Evolutionary conservation across 2,797 vertebrate species (phyloP).

Genomic region (Syngnathus rostellatus): DNA sequence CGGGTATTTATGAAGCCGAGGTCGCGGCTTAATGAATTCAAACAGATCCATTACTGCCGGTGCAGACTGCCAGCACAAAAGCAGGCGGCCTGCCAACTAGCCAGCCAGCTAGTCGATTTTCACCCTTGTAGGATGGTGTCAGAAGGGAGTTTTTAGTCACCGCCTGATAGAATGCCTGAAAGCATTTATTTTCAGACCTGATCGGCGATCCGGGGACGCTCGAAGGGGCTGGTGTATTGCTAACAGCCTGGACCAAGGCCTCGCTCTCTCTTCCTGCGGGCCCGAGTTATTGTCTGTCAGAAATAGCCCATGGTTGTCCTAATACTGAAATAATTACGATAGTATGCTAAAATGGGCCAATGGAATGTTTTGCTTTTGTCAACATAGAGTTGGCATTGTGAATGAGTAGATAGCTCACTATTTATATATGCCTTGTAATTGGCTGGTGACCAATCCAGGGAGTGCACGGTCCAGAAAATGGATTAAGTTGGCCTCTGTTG

Average conservation of each 20-base stretch:
- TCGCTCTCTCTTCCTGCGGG: conserved; percentile 14
- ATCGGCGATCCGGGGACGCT: conserved; percentile 58
- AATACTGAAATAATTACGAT: not conserved
- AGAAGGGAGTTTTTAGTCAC: conserved; percentile 57
- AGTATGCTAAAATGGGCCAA: not conserved
- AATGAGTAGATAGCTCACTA: too few relatives aligned
- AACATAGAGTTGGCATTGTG: too few relatives aligned
- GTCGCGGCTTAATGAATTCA: conserved; percentile 62
- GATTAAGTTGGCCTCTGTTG: too few relatives aligned
- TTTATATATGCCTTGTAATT: too few relatives aligned
- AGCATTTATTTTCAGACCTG: conserved; percentile 79
- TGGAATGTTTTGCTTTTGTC: too few relatives aligned
- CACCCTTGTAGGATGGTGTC: conserved; percentile 40
- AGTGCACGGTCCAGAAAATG: too few relatives aligned
- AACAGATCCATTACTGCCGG: conserved; percentile 67
- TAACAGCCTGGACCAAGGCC: conserved; percentile 36
- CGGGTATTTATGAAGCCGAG: conserved; percentile 71
- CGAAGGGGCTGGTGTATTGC: conserved; percentile 51
- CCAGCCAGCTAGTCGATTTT: conserved; percentile 43
- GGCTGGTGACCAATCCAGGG: too few relatives aligned
- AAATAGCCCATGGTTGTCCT: not conserved
- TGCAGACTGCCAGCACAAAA: conserved; percentile 43
- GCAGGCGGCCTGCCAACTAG: conserved; percentile 38
- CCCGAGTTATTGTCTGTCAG: not conserved
- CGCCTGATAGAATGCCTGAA: conserved; percentile 67